Evolutionary conservation across 2,888 invertebrate genomes (phyloP), one percentile per base, ranked within the genome.

Genomic region (Drosophila anomelani): DNA sequence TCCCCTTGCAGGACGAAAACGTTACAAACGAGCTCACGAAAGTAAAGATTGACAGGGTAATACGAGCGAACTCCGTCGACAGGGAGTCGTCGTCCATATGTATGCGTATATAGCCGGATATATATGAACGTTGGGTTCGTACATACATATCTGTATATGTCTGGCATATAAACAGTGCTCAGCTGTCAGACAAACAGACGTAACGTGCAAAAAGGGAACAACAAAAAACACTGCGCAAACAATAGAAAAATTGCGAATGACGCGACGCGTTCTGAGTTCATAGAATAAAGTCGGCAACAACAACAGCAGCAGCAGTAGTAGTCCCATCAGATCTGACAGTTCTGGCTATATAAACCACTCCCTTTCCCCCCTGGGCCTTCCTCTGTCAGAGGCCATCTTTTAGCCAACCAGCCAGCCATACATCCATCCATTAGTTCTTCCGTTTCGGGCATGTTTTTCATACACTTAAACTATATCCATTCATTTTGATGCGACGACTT

Each of bases 361-460:
- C 34, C 5, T 5, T 20, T 5, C 38, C 38, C 4, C 17, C 17
- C 51, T 20, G 43, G 39, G 39, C 47, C 49, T 38, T 34, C 34
- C 34, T 51, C 61, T 57, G 56, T 61, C 60, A 56, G 43, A 34
- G 53, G 58, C 68, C 76, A 68, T 64, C 67, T 67, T 67, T 62
- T 76, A 73, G 47, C 56, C 76, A 61, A 57, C 53, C 69, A 73
- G 54, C 70, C 66, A 76, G 66, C 61, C 73, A 77, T 64, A 58
- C 68, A 78, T 77, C 63, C 71, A 79, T 70, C 83, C 80, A 79
- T 81, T 77, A 81, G 76, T 58, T 57, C 43, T 72, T 80, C 78
- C 77, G 69, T 67, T 78, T 72, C 74, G 76, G 71, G 64, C 68
- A 76, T 76, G 73, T 70, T 77, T 72, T 70, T 54, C 78, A 49